These are phyloP conservation scores for Agonopterix alstromeriana DNA, from an alignment of 2,888 invertebrate genomes.

Conservation along the genomic window DNA sequence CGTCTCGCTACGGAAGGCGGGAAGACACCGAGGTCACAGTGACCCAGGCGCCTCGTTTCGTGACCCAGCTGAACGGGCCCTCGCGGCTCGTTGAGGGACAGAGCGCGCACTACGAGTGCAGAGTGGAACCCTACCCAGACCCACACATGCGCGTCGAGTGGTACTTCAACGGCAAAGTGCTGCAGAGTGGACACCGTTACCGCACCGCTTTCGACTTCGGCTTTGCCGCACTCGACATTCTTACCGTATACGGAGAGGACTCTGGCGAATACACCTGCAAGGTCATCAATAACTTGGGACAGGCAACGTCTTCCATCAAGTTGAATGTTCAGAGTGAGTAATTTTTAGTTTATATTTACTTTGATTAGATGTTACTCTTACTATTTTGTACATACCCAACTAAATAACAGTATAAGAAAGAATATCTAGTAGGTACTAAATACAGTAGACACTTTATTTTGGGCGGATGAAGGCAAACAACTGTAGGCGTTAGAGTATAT, in stretches of 20 bases:
- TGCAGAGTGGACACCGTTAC: conserved; percentile 92
- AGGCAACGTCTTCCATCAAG: conserved; percentile 87
- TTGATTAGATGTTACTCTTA: background rate
- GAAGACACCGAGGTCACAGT: conserved; percentile 89
- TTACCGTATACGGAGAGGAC: conserved; percentile 95
- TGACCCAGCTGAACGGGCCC: conserved; percentile 91
- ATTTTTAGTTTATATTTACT: background rate
- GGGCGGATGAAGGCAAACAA: too few species aligned
- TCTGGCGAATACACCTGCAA: conserved; percentile 94
- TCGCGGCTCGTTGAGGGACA: conserved; percentile 90
- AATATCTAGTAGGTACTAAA: too few species aligned
- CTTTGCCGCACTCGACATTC: conserved; percentile 95
- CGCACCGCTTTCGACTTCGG: conserved; percentile 97
- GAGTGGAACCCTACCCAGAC: conserved; percentile 95
- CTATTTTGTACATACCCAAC: too few species aligned
- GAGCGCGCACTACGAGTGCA: conserved; percentile 94
- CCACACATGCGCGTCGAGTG: conserved; percentile 92
- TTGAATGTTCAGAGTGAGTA: conserved; percentile 88
- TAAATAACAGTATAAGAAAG: too few species aligned
- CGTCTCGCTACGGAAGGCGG: conserved; percentile 85
- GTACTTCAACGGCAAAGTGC: conserved; percentile 94
- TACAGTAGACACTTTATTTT: too few species aligned
- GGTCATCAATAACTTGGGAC: conserved; percentile 90
- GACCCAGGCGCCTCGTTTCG: conserved; percentile 90
- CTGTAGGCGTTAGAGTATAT: too few species aligned